These are phyloP conservation scores for Calyptomena viridis DNA, from an alignment of 2,113 vertebrate species.

Conservation along the genomic window DNA sequence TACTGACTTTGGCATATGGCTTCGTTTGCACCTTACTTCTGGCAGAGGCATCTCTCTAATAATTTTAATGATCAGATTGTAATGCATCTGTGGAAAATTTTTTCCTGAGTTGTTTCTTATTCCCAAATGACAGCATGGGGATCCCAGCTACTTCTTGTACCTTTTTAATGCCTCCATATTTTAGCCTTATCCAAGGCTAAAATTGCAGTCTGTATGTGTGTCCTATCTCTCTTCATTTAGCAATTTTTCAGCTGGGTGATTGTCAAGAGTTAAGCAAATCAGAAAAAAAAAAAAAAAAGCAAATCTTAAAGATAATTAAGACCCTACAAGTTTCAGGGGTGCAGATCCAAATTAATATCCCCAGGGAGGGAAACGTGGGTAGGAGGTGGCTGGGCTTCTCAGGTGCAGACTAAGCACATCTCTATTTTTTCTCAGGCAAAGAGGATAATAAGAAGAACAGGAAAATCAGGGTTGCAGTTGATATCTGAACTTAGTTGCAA, in stretches of 20 bases:
- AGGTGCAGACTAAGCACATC: not conserved
- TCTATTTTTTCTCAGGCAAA: not conserved
- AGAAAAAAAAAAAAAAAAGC: not conserved
- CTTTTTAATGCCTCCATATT: not conserved
- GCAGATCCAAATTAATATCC: not conserved
- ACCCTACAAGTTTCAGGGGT: not conserved
- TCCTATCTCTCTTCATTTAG: not conserved
- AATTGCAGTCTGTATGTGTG: not conserved
- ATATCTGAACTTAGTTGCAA: constrained; percentile 6
- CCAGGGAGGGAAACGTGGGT: not conserved
- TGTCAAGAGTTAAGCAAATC: not conserved
- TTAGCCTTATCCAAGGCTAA: not conserved
- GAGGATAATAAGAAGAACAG: not conserved
- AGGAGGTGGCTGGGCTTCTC: not conserved
- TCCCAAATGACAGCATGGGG: not conserved
- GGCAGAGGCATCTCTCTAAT: not conserved
- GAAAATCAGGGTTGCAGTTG: not conserved
- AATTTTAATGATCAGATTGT: not conserved
- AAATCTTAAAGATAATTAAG: not conserved
- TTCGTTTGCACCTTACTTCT: not conserved
- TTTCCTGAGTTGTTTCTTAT: not conserved
- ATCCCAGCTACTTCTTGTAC: not conserved
- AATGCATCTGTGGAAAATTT: too few species aligned
- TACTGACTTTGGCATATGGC: not conserved
- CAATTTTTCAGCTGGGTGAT: not conserved